Conservation (phyloP, 2,113 vertebrate species). For the Eublepharis macularius region DNA sequence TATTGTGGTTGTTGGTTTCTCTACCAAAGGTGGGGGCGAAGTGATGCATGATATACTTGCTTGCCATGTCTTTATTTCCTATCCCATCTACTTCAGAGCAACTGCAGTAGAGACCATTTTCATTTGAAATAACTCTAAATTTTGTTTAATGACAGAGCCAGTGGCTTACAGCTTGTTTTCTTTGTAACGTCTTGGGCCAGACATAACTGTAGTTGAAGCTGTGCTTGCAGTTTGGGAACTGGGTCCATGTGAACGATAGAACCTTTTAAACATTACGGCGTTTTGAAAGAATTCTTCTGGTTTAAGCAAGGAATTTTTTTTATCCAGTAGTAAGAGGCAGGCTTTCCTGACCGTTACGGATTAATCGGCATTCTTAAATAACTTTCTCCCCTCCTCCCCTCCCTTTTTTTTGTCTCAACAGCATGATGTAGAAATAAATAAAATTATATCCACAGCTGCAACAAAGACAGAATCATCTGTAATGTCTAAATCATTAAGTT, state of each 20-base stretch:
- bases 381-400: not conserved
- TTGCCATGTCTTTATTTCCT: too few relatives aligned
- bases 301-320: too few relatives aligned
- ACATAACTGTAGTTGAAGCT: not conserved
- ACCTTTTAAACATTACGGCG: not conserved
- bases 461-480: conserved; percentile 91
- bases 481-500: conserved; percentile 88
- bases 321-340: not conserved
- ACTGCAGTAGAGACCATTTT: too few relatives aligned
- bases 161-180: not conserved
- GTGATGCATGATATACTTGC: too few relatives aligned
- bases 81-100: too few relatives aligned
- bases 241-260: not conserved
- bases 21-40: too few relatives aligned
- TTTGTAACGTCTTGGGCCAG: not conserved
- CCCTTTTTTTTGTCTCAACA: conserved; percentile 71
- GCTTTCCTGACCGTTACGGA: not conserved
- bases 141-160: too few relatives aligned
- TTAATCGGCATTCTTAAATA: not conserved
- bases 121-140: too few relatives aligned
- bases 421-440: conserved; percentile 96
- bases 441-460: conserved; percentile 88
- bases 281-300: not conserved
- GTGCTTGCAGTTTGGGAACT: not conserved
- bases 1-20: too few relatives aligned